Evolutionary conservation across 1,140 invertebrate genomes (phyloP), one percentile per base, ranked within the genome.

Genomic region (Pogonomyrmex barbatus): DNA sequence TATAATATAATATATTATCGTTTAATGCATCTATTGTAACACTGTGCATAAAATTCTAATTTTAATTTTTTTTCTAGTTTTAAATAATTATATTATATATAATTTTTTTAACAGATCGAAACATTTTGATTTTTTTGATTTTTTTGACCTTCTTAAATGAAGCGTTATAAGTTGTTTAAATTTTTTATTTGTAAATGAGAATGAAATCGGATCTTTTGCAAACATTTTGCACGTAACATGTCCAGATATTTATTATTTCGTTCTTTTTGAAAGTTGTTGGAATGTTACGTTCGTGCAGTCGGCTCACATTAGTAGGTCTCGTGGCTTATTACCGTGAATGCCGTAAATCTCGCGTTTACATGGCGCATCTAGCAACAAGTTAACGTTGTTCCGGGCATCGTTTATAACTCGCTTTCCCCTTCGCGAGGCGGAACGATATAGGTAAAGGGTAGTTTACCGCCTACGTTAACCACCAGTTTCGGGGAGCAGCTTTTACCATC

Each of bases 261-360:
- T 82, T 14, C 24, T 58, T 71, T 73, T 33, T 2, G 42, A 73
- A 71, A 73, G 56, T 52, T 17, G 39, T 87, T 50, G 73, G 65
- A 75, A 88, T 75, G 65, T 62, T 79, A 68, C 60, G 60, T 42
- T n/a, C 81, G 52, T 36, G 52, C 36, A 12, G 39, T 52, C 60
- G 39, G 52, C 58, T 88, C 60, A 56, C 63, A 77, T 89, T 88
- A 88, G 52, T 50, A 60, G 87, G 60, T 68, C 24, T 24, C 88
- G 68, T 81, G 76, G 87, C 87, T 89, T 86, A 89, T 89, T 87
- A 36, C 76, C 60, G 83, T 76, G 70, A 89, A 89, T 76, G 47
- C 63, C 63, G 76, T 89, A 89, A 89, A 89, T 89, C 83, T 81
- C 76, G 83, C 83, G 83, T 89, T 89, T 89, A 58, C 87, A 82